Evolutionary conservation across 1,140 invertebrate genomes (phyloP).

Genomic region (Aphis craccivora): DNA sequence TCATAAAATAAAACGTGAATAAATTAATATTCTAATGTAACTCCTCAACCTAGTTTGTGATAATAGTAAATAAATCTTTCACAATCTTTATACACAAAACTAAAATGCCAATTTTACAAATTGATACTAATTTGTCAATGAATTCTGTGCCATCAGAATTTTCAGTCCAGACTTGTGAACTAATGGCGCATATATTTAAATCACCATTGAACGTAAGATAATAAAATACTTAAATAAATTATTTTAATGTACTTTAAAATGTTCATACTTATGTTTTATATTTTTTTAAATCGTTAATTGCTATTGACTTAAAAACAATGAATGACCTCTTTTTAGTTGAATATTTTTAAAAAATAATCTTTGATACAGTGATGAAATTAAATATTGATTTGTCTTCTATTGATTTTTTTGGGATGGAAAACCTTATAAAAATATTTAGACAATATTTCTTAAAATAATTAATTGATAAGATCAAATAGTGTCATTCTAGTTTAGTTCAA

Average conservation of each 20-base stretch:
- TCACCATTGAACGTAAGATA: conserved; percentile 33
- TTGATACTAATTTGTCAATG: not conserved
- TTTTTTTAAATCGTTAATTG: not conserved
- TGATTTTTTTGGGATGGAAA: too few species aligned
- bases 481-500: not conserved
- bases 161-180: not conserved
- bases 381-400: not conserved
- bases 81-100: not conserved
- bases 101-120: conserved; percentile 48
- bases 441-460: not conserved
- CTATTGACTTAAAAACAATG: not conserved
- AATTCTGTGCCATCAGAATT: conserved; percentile 16
- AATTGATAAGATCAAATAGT: not conserved
- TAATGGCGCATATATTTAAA: conserved; percentile 34
- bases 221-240: not conserved
- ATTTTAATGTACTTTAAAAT: not conserved
- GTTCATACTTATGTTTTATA: not conserved
- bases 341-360: not conserved
- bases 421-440: not conserved
- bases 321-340: not conserved
- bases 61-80: too few species aligned
- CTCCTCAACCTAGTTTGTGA: not conserved
- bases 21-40: not conserved
- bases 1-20: not conserved
- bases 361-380: not conserved